Base-by-base conservation (phyloP, 1,140 invertebrate genomes). In the Maniola jurtina region DNA sequence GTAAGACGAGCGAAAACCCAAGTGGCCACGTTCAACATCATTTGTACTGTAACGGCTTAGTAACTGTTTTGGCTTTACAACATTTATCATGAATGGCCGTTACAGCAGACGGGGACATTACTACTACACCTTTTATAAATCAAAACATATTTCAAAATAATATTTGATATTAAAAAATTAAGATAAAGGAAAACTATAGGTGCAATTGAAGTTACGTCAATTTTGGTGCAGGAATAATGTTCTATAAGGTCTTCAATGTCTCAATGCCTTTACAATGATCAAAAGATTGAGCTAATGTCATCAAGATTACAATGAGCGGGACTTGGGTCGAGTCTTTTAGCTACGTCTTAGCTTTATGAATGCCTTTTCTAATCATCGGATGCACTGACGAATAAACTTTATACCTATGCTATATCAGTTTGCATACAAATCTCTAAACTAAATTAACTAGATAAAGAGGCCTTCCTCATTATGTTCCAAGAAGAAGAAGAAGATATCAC, bases 231-330 rank as follows among this genome's bases (percentile, higher is more conserved):
- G 72, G 67, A 82, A 69, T 76, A 75, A 79, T 70, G 68, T 79
- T 78, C 47, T 56, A 25, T 25, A 47, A 57, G 64, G 60, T 76
- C 76, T 48, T 67, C 69, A 36, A 33, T 89, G 76, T 89, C 86
- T 88, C 87, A 87, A 76, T 85, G 86, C 71, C 81, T 87, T 89
- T 89, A 89, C 86, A 89, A 87, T 88, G 83, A 75, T 77, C 80
- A 80, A 67, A 68, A 84, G 81, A 84, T 78, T 72, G 60, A 54
- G 59, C 82, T 80, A 71, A 70, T 71, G 77, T 72, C 84, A 89
- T 86, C 87, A 88, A 89, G 87, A 88, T 89, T 88, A 88, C 86
- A 88, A 80, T 87, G 87, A 88, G 86, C 71, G 81, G 84, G 81
- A 60, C 79, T 79, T 79, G 77, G 81, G 83, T 74, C 68, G 87